A percentile compares a stretch with the other conserved stretches of the same genome.
Evolutionary conservation across 2,797 vertebrate genomes (phyloP).

Genomic region (Thaleichthys pacificus): DNA sequence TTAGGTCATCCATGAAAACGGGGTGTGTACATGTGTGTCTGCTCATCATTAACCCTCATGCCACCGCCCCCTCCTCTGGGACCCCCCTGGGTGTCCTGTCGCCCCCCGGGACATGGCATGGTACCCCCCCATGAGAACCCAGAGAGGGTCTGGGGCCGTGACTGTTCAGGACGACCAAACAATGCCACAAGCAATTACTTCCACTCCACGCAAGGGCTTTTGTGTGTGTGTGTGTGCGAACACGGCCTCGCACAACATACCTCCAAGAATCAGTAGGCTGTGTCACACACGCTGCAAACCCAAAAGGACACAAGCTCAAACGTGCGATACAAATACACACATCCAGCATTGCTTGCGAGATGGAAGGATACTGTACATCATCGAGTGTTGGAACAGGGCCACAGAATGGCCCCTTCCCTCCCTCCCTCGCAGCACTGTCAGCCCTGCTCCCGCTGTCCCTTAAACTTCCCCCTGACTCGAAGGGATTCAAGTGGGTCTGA

Average conservation of each 20-base stretch:
- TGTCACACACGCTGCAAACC: background rate
- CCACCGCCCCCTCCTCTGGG: background rate
- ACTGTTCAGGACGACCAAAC: slow-evolving; percentile 23
- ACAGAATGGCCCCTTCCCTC: no score
- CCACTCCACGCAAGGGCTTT: slow-evolving; percentile 15
- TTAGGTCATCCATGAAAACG: no score
- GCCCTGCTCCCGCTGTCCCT: background rate
- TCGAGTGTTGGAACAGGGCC: no score
- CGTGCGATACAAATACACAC: background rate
- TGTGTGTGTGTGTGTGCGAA: slow-evolving; percentile 2
- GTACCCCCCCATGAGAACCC: background rate
- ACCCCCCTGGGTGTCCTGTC: background rate
- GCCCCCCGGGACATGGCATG: background rate
- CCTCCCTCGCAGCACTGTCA: background rate
- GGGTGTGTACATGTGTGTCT: slow-evolving; percentile 19
- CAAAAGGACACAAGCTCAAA: background rate
- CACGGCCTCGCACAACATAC: background rate
- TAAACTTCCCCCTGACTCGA: no score
- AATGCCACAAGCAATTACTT: slow-evolving; percentile 39
- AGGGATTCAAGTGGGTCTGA: no score
- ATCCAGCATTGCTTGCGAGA: background rate
- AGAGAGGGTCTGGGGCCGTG: background rate
- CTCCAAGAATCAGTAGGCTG: background rate
- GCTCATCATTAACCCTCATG: slow-evolving; percentile 20
- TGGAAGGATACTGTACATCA: no score